phyloP scores from a whole-genome alignment of 2,888 invertebrate genomes.

The Ennomos erosarius region DNA sequence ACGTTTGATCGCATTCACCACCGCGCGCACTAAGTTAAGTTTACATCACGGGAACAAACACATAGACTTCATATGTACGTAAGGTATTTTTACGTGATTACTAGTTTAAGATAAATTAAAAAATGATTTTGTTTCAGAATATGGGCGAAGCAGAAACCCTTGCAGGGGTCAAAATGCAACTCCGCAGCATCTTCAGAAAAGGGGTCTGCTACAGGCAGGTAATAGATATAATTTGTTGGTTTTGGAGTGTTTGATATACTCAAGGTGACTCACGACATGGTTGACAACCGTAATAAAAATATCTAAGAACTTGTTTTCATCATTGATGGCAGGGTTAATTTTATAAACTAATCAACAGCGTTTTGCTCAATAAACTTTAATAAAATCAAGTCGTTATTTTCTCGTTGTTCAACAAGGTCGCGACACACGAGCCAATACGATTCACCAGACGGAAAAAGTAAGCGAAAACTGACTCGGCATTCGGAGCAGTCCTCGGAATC shows the following conservation, averaged over 20 bases:
- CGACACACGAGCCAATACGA: conserved; percentile 55
- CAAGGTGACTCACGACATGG: too few relatives aligned
- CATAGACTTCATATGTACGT: too few relatives aligned
- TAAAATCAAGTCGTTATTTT: conserved; percentile 5
- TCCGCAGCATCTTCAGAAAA: conserved; percentile 57
- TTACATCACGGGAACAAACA: too few relatives aligned
- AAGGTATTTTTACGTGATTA: too few relatives aligned
- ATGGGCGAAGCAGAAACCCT: conserved; percentile 72
- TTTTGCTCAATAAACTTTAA: too few relatives aligned
- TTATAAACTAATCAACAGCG: too few relatives aligned
- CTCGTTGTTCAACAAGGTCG: conserved; percentile 49
- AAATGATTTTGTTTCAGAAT: conserved; percentile 58
- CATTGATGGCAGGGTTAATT: too few relatives aligned
- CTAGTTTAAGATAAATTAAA: neutral
- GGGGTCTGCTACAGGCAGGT: conserved; percentile 14
- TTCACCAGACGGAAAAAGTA: conserved; percentile 49
- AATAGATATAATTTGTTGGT: neutral
- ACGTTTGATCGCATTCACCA: too few relatives aligned
- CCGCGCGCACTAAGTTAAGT: too few relatives aligned
- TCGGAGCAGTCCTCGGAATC: conserved; percentile 74
- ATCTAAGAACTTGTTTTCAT: too few relatives aligned
- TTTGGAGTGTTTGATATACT: neutral
- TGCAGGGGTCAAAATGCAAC: conserved; percentile 49
- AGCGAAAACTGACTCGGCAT: conserved; percentile 52
- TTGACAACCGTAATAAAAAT: too few relatives aligned